Conservation (phyloP, 1,140 invertebrate species). For the Papilio xuthus region DNA sequence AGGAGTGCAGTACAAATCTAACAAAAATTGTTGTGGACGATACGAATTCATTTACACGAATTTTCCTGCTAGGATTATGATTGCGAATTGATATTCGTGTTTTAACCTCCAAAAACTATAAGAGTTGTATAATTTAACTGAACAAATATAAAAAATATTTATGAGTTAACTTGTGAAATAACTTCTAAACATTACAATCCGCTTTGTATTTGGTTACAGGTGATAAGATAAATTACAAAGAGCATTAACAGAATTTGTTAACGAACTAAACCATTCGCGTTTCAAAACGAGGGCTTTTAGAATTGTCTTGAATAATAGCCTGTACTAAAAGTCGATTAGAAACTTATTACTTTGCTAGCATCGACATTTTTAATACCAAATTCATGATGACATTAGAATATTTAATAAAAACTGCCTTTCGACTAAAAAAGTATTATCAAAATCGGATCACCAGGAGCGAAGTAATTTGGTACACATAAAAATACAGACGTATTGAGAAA, state of each 20-base stretch:
- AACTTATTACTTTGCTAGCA: not conserved
- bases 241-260: slow-evolving; percentile 9
- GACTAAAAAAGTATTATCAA: too few relatives aligned
- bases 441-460: too few relatives aligned
- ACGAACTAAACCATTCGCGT: not conserved
- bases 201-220: slow-evolving; percentile 6
- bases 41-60: too few relatives aligned
- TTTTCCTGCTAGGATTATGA: too few relatives aligned
- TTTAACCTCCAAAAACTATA: too few relatives aligned
- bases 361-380: not conserved
- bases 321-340: not conserved
- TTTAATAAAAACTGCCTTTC: too few relatives aligned
- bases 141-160: not conserved
- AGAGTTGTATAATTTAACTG: not conserved
- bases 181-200: not conserved
- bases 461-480: too few relatives aligned
- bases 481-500: too few relatives aligned
- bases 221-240: slow-evolving; percentile 14
- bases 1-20: too few relatives aligned
- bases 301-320: not conserved
- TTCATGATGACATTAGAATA: too few relatives aligned
- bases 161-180: not conserved
- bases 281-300: not conserved
- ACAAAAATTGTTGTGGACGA: too few relatives aligned
- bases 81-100: too few relatives aligned